A percentile compares a stretch with the other conserved stretches of the same genome.
These are phyloP conservation scores for Ctena decussata DNA, from an alignment of 2,888 invertebrate genomes.

Conservation along the genomic window DNA sequence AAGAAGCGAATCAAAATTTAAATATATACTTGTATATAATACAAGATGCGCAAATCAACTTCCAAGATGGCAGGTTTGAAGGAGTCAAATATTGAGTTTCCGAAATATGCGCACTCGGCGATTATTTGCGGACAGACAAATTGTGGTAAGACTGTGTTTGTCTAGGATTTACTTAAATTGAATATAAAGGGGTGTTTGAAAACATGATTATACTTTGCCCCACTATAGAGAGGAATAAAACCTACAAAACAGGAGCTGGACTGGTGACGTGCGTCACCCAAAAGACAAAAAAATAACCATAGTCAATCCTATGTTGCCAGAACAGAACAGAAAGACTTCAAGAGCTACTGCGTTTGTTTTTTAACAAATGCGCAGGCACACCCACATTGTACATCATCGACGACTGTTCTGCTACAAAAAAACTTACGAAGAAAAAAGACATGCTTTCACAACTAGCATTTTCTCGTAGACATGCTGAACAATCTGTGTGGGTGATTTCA, in stretches of 20 bases:
- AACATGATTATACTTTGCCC: constrained; percentile 56
- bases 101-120: constrained; percentile 50
- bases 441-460: constrained; percentile 58
- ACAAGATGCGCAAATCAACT: constrained; percentile 58
- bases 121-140: constrained; percentile 49
- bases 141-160: constrained; percentile 50
- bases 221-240: constrained; percentile 44
- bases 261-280: constrained; percentile 35
- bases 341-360: not conserved
- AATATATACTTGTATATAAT: constrained; percentile 56
- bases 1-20: constrained; percentile 27
- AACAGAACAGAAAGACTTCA: not conserved
- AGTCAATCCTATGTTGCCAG: constrained; percentile 19
- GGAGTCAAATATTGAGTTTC: constrained; percentile 8
- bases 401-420: constrained; percentile 19
- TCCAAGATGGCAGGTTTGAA: constrained; percentile 32
- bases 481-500: constrained; percentile 59
- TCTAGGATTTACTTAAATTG: constrained; percentile 38
- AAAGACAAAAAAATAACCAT: constrained; percentile 42
- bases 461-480: constrained; percentile 47
- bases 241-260: constrained; percentile 41
- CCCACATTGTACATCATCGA: not conserved
- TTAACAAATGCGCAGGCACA: not conserved
- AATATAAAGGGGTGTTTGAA: constrained; percentile 40
- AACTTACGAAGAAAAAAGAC: constrained; percentile 58